Evolutionary conservation across 2,113 vertebrate species (phyloP).

Genomic region (Octodon degus): DNA sequence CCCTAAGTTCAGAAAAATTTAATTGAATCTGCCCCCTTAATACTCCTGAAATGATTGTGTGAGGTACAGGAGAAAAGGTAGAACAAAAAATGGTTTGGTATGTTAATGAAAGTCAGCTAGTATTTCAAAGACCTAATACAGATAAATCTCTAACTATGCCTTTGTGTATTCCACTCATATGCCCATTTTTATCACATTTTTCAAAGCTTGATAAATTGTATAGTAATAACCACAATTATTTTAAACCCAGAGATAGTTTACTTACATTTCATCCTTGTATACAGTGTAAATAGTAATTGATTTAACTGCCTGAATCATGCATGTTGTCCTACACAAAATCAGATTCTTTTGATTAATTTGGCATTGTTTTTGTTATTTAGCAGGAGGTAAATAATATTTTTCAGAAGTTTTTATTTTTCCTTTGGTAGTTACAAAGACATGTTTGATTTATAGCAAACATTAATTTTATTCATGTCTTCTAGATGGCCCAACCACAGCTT

Average conservation of each 20-base stretch:
- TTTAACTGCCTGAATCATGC: neutral
- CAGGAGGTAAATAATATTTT: conserved; percentile 64
- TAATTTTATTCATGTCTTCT: conserved; percentile 82
- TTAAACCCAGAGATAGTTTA: neutral
- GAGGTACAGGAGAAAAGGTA: neutral
- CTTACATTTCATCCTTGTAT: neutral
- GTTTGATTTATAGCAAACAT: conserved; percentile 84
- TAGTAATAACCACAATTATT: neutral
- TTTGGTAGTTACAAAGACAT: conserved; percentile 68
- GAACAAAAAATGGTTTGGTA: neutral
- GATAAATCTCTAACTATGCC: neutral
- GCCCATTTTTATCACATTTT: neutral
- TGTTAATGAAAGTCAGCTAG: neutral
- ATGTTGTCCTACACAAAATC: neutral
- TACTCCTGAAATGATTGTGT: neutral
- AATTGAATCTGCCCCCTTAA: neutral
- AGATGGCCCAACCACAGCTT: conserved; percentile 73
- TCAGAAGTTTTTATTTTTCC: neutral
- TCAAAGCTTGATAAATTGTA: neutral
- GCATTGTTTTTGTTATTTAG: neutral
- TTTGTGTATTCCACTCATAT: neutral
- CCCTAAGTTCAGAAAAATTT: neutral
- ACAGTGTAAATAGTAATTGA: neutral
- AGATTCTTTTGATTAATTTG: neutral
- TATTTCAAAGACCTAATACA: neutral